Evolutionary conservation across 2,888 invertebrate genomes (phyloP), one percentile per base, ranked within the genome.

Genomic region (Caradrina clavipalpis): DNA sequence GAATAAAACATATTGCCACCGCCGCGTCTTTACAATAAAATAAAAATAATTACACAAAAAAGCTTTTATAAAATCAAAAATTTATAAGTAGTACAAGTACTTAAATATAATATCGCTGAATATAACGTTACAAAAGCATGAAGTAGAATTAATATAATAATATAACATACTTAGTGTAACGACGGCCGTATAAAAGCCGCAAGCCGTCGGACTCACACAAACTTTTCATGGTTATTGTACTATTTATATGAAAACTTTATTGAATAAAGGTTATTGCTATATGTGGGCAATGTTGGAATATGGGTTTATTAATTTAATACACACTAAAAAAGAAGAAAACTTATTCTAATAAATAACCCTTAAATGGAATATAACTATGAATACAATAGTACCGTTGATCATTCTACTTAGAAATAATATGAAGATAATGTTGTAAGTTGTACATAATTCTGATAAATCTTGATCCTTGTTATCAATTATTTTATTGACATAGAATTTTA

Each of bases 181-280:
- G 75, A 57, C 55, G 62, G 51, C 39, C 53, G 8, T 73, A 74
- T 59, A 73, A 62, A 62, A 65, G 53, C 70, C 64, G 64, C 57
- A 57, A 54, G 69, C 69, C 57, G 71, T 39, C 61, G 61, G 45
- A 54, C 54, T 78, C 45, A 66, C 59, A 70, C 39, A 53, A 77
- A 77, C 64, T 78, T 78, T 78, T 78, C 65, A 75, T 77, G 56
- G 59, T 75, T 77, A 70, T 74, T 69, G 51, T 55, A 69, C 49
- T 78, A 78, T 78, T 66, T 58, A 73, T 77, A 74, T 31, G 60
- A 64, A 69, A 69, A 78, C 58, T 78, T 78, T 69, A 77, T 78
- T 77, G 51, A 69, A 78, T 69, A 69, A 76, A 55, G 51, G 42
- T 53, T 74, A 61, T 54, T 21, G 54, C 42, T 59, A 35, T 17